These are phyloP conservation scores for Bagarius yarrelli DNA, from an alignment of 2,113 vertebrate genomes.

Conservation along the genomic window DNA sequence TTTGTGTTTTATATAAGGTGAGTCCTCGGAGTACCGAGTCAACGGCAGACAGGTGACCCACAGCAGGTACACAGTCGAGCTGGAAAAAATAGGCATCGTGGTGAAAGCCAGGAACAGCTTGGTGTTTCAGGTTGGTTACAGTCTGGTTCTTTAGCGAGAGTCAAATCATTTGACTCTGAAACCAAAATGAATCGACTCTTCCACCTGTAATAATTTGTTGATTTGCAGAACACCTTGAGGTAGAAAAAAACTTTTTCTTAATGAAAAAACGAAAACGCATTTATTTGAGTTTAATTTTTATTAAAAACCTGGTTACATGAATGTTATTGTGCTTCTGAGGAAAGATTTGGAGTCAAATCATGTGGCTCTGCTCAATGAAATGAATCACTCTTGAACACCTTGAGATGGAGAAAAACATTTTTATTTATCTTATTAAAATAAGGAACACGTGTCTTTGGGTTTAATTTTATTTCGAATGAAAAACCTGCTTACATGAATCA, in stretches of 20 bases:
- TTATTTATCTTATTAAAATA: no score
- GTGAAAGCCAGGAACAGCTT: conserved; percentile 87
- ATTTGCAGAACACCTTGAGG: no score
- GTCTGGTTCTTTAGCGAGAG: not conserved
- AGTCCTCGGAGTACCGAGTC: conserved; percentile 78
- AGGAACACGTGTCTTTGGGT: no score
- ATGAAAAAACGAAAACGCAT: not conserved
- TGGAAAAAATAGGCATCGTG: conserved; percentile 84
- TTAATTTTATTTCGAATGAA: no score
- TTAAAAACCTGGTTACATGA: not conserved
- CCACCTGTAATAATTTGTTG: no score
- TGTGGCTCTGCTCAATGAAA: no score
- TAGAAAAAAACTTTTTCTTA: not conserved
- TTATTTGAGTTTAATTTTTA: not conserved
- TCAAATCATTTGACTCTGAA: not conserved
- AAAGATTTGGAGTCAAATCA: not conserved
- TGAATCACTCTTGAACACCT: no score
- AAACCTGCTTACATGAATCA: no score
- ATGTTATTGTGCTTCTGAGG: not conserved
- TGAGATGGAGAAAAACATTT: no score
- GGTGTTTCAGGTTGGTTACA: conserved; percentile 83
- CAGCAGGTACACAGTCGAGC: conserved; percentile 73
- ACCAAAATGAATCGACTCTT: no score
- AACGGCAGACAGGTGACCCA: conserved; percentile 69
- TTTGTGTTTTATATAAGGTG: conserved; percentile 64